phyloP scores from a whole-genome alignment of 2,797 vertebrate species.

The Lepilemur septentrionalis region DNA sequence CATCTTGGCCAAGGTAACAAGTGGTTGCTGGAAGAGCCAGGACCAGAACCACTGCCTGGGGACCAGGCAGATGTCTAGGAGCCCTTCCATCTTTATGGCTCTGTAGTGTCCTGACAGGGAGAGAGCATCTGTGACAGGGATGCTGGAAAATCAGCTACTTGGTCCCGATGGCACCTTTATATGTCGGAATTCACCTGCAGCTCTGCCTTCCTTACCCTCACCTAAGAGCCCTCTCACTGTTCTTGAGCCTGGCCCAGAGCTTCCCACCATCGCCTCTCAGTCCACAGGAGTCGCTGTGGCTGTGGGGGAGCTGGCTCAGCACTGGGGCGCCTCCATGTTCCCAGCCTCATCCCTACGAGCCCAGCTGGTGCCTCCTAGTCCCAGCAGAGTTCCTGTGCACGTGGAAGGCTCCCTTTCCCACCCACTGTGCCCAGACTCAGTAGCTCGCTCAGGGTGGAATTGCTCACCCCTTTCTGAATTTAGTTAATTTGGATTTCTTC shows the following conservation, averaged over 20 bases:
- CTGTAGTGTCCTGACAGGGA: neutral
- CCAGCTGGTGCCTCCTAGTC: neutral
- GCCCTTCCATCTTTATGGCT: neutral
- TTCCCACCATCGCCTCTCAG: neutral
- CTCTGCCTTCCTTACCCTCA: neutral
- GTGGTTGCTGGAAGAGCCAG: neutral
- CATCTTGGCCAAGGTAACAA: neutral
- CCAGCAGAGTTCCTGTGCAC: too few relatives aligned
- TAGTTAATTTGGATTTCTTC: too few relatives aligned
- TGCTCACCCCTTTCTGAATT: too few relatives aligned
- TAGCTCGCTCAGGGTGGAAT: too few relatives aligned
- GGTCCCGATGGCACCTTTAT: too few relatives aligned
- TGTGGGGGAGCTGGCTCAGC: neutral
- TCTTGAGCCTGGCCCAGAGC: neutral
- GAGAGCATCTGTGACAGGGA: neutral
- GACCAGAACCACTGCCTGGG: neutral
- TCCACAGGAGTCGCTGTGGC: too few relatives aligned
- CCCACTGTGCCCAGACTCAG: too few relatives aligned
- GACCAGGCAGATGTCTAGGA: neutral
- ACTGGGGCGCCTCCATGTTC: neutral
- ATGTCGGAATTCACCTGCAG: neutral
- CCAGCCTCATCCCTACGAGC: accelerated
- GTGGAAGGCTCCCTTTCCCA: too few relatives aligned
- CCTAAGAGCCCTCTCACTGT: neutral
- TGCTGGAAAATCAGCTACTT: neutral